Evolutionary conservation across 2,113 vertebrate genomes (phyloP).

Genomic region (Megaleporinus macrocephalus): DNA sequence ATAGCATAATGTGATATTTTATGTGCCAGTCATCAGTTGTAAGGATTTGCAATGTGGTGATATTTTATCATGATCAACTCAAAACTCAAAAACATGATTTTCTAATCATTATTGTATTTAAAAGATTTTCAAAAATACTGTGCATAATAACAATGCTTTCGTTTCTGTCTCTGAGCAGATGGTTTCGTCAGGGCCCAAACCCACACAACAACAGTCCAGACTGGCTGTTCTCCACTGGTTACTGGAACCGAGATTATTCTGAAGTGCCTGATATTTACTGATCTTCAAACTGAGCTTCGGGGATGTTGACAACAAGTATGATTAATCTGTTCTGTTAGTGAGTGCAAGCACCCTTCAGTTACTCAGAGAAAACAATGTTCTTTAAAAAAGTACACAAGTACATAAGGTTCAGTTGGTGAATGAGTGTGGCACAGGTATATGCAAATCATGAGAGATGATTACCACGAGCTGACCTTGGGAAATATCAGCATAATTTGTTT

Average conservation of each 20-base stretch:
- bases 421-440: neutral
- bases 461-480: constrained; percentile 53
- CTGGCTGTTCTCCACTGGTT: constrained; percentile 91
- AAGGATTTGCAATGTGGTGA: too few relatives aligned
- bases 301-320: constrained; percentile 15
- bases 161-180: constrained; percentile 77
- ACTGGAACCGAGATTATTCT: constrained; percentile 94
- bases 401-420: neutral
- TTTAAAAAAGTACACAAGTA: neutral
- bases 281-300: constrained; percentile 51
- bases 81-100: too few relatives aligned
- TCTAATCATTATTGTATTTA: too few relatives aligned
- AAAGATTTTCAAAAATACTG: too few relatives aligned
- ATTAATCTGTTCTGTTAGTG: neutral
- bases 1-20: too few relatives aligned
- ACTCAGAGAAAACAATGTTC: neutral
- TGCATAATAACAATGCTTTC: neutral
- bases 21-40: too few relatives aligned
- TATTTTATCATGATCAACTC: too few relatives aligned
- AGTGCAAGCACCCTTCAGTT: neutral
- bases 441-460: neutral
- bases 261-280: constrained; percentile 95
- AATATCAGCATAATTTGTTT: constrained; percentile 10
- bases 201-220: constrained; percentile 89
- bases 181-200: constrained; percentile 94